phyloP scores from a whole-genome alignment of 2,888 invertebrate species.

The Meteorus colon region DNA sequence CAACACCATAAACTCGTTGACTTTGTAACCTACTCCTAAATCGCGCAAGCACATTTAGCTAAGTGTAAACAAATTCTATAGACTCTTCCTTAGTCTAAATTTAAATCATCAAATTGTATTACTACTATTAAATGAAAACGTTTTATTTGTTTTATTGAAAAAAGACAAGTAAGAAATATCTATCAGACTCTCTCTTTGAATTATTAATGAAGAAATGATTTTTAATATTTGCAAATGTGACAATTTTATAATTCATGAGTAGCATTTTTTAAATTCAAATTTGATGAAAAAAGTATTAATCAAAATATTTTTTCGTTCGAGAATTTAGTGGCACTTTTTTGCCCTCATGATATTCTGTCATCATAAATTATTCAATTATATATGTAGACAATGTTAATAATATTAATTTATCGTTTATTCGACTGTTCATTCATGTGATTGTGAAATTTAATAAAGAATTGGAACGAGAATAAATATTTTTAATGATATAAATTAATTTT shows the following conservation, averaged over 20 bases:
- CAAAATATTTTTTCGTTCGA: too few relatives aligned
- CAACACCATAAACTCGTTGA: constrained; percentile 43
- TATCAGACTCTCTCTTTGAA: too few relatives aligned
- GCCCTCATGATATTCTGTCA: too few relatives aligned
- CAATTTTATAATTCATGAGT: too few relatives aligned
- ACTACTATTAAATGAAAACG: background rate
- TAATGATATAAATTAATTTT: background rate
- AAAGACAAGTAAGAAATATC: background rate
- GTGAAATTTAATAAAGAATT: too few relatives aligned
- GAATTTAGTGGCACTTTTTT: too few relatives aligned
- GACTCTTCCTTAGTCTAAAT: constrained; percentile 28
- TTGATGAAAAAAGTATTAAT: background rate
- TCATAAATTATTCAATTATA: too few relatives aligned
- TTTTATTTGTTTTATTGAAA: background rate
- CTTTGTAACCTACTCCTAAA: constrained; percentile 39
- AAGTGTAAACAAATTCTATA: constrained; percentile 19
- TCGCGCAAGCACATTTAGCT: background rate
- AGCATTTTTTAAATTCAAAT: background rate
- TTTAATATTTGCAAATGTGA: too few relatives aligned
- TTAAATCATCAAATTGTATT: background rate
- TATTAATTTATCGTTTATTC: too few relatives aligned
- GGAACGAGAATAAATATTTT: background rate
- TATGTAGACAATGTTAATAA: too few relatives aligned
- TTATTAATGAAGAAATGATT: too few relatives aligned
- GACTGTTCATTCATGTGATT: too few relatives aligned